Percentiles rank a stretch among this genome's conserved stretches.
Evolutionary conservation across 64 coral and sea anemone species (phyloP).

Genomic region (Montipora capricornis): DNA sequence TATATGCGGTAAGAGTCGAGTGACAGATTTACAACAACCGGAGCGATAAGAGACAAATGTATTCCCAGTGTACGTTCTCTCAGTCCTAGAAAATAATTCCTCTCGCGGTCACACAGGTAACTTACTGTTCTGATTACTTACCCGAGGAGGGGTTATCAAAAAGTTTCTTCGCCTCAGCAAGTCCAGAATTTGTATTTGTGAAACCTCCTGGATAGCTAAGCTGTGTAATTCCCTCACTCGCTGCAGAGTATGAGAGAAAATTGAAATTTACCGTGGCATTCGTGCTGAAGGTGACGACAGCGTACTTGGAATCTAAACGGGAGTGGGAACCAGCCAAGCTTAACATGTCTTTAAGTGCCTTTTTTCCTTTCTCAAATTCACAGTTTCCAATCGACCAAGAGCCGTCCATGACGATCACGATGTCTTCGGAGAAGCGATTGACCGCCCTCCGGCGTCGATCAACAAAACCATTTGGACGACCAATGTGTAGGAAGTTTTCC

Average conservation of each 20-base stretch:
- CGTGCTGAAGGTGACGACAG: slow-evolving; percentile 20
- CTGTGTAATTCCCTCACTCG: background rate
- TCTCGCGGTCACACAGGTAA: too few species aligned
- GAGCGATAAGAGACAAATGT: too few species aligned
- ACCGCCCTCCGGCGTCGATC: background rate
- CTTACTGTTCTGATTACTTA: background rate
- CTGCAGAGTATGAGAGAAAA: slow-evolving; percentile 25
- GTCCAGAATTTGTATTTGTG: slow-evolving; percentile 44
- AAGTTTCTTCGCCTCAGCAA: slow-evolving; percentile 24
- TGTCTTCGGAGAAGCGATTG: background rate
- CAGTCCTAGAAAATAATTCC: too few species aligned
- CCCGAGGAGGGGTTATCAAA: slow-evolving; percentile 21
- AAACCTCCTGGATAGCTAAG: background rate
- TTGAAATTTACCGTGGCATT: slow-evolving; percentile 28
- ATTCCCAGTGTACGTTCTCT: too few species aligned
- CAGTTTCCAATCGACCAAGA: slow-evolving; percentile 23
- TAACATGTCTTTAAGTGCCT: slow-evolving; percentile 11
- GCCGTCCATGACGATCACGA: slow-evolving; percentile 44
- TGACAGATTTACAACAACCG: too few species aligned
- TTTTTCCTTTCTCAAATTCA: slow-evolving; percentile 43
- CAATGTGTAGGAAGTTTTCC: background rate
- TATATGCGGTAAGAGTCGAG: too few species aligned
- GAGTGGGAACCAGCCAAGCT: background rate
- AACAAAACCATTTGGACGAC: background rate
- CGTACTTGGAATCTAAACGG: background rate